phyloP scores from a whole-genome alignment of 2,113 vertebrate genomes.

The Phoenicopterus ruber region DNA sequence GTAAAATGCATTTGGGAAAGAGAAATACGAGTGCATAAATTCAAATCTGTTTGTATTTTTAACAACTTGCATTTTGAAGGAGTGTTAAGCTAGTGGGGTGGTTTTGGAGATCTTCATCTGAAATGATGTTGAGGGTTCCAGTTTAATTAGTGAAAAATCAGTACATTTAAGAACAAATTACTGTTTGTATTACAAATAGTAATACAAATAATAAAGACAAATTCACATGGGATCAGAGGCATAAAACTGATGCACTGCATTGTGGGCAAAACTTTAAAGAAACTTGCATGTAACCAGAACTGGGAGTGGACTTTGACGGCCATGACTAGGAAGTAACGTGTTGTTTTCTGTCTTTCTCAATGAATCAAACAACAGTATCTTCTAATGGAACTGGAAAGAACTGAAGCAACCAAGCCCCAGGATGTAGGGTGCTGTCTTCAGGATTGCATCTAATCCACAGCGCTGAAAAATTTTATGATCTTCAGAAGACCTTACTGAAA shows the following conservation, averaged over 20 bases:
- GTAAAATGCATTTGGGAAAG: neutral
- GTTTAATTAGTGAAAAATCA: neutral
- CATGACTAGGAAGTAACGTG: fast-evolving
- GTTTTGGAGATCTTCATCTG: neutral
- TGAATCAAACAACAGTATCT: neutral
- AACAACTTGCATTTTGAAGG: neutral
- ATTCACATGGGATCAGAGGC: neutral
- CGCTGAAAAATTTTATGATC: neutral
- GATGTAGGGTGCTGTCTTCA: neutral
- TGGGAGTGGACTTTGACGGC: neutral
- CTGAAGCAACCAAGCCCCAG: neutral
- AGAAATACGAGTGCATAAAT: neutral
- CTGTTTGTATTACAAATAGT: neutral
- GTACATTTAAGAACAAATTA: neutral
- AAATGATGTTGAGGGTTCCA: neutral
- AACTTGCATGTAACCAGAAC: neutral
- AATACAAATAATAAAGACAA: neutral
- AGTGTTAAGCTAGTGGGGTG: neutral
- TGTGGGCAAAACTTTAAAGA: neutral
- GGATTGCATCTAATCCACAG: neutral
- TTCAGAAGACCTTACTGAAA: neutral
- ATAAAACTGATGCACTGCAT: neutral
- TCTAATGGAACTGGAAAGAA: neutral
- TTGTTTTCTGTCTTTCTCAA: neutral
- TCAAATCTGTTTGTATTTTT: neutral